Percentiles rank a stretch among this genome's conserved stretches.
Conservation (phyloP, 64 coral and sea anemone genomes). For the Actinia tenebrosa region DNA sequence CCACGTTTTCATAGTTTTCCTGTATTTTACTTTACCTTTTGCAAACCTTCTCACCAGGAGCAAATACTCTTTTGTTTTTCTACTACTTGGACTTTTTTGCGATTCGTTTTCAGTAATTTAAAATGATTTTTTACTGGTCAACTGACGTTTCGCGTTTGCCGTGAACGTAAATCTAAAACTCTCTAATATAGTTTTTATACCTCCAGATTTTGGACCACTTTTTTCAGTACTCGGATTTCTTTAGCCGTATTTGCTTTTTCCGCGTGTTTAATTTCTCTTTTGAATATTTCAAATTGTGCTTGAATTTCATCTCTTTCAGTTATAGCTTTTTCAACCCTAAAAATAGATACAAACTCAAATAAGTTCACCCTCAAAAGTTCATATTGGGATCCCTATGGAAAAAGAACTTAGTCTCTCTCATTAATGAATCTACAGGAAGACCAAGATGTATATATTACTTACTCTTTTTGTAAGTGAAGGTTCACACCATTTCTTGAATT, state of each 20-base stretch:
- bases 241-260: slow-evolving; percentile 86
- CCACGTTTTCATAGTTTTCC: too few relatives aligned
- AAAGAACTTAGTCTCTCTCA: neutral
- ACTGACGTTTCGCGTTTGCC: too few relatives aligned
- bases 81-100: too few relatives aligned
- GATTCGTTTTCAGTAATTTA: too few relatives aligned
- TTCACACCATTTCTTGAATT: slow-evolving; percentile 43
- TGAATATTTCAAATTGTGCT: slow-evolving; percentile 59
- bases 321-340: slow-evolving; percentile 76
- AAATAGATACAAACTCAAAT: slow-evolving; percentile 5
- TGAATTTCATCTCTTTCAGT: slow-evolving; percentile 82
- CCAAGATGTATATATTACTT: slow-evolving; percentile 1
- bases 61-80: too few relatives aligned
- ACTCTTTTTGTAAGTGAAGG: slow-evolving; percentile 83
- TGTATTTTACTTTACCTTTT: too few relatives aligned
- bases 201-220: slow-evolving; percentile 98
- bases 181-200: too few relatives aligned
- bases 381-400: neutral
- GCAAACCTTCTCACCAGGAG: too few relatives aligned
- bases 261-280: slow-evolving; percentile 84
- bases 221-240: slow-evolving; percentile 94
- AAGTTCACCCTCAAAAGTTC: neutral
- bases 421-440: neutral
- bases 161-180: too few relatives aligned
- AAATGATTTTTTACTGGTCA: too few relatives aligned